A percentile compares a stretch with the other conserved stretches of the same genome.
Evolutionary conservation across 2,888 invertebrate genomes (phyloP).

Genomic region (Hypomecis punctinalis): DNA sequence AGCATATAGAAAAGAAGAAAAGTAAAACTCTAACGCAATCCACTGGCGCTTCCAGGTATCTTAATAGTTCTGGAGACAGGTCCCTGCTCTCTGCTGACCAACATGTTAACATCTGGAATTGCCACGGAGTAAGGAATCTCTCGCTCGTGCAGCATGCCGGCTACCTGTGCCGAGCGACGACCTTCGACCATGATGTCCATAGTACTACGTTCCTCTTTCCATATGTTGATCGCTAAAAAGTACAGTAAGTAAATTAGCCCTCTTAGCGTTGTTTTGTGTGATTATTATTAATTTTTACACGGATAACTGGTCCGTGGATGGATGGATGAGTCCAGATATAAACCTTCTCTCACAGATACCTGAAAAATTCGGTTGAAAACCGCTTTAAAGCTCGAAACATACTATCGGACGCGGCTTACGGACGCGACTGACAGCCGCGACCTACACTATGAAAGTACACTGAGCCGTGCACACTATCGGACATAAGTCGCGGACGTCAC

Average conservation of each 20-base stretch:
- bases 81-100: slow-evolving; percentile 58
- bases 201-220: slow-evolving; percentile 72
- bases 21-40: slow-evolving; percentile 46
- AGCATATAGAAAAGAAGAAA: neutral
- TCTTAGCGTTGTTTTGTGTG: too few species aligned
- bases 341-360: too few species aligned
- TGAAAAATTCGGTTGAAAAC: too few species aligned
- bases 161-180: slow-evolving; percentile 58
- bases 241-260: neutral
- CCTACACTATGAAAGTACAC: too few species aligned
- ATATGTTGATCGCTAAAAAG: slow-evolving; percentile 66
- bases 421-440: too few species aligned
- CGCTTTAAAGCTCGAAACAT: too few species aligned
- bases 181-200: slow-evolving; percentile 78
- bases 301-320: too few species aligned
- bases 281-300: too few species aligned
- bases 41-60: slow-evolving; percentile 28
- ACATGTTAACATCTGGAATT: slow-evolving; percentile 57
- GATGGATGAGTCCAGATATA: too few species aligned
- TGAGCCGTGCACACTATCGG: too few species aligned
- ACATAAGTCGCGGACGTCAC: too few species aligned
- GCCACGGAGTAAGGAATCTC: slow-evolving; percentile 71
- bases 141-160: slow-evolving; percentile 69
- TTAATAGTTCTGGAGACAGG: slow-evolving; percentile 33
- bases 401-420: too few species aligned